A percentile compares a stretch with the other conserved stretches of the same genome.
phyloP scores from a whole-genome alignment of 2,888 invertebrate genomes.

The Cloeon dipterum region DNA sequence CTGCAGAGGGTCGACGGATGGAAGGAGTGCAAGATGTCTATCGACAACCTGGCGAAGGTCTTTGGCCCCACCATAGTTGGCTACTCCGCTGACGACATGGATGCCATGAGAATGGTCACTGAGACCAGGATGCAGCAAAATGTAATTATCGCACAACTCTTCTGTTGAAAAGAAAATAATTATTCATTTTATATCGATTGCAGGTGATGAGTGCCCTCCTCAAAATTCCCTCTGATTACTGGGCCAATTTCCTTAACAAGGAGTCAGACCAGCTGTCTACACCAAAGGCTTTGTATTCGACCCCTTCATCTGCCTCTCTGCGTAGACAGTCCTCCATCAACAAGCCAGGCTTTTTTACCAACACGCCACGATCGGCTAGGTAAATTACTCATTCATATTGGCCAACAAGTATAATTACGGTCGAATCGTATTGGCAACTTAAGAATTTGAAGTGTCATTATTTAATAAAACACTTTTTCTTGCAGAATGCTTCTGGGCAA shows the following conservation, averaged over 20 bases:
- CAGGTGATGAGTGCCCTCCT: conserved; percentile 46
- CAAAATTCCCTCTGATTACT: conserved; percentile 47
- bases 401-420: too few relatives aligned
- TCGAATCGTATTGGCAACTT: too few relatives aligned
- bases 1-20: conserved; percentile 66
- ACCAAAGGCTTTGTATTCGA: background rate
- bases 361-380: background rate
- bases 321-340: background rate
- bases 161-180: conserved; percentile 1
- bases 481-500: background rate
- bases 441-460: too few relatives aligned
- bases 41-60: conserved; percentile 66
- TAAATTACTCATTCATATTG: too few relatives aligned
- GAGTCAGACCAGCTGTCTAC: conserved; percentile 2
- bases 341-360: background rate
- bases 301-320: background rate
- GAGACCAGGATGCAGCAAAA: conserved; percentile 47
- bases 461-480: too few relatives aligned
- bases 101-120: conserved; percentile 43
- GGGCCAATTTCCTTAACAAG: conserved; percentile 45
- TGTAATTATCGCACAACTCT: conserved; percentile 8
- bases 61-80: conserved; percentile 91
- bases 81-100: conserved; percentile 51
- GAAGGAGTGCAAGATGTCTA: conserved; percentile 76
- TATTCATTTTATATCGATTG: conserved; percentile 6